phyloP scores from a whole-genome alignment of 2,888 invertebrate genomes.

The Habrosyne pyritoides region DNA sequence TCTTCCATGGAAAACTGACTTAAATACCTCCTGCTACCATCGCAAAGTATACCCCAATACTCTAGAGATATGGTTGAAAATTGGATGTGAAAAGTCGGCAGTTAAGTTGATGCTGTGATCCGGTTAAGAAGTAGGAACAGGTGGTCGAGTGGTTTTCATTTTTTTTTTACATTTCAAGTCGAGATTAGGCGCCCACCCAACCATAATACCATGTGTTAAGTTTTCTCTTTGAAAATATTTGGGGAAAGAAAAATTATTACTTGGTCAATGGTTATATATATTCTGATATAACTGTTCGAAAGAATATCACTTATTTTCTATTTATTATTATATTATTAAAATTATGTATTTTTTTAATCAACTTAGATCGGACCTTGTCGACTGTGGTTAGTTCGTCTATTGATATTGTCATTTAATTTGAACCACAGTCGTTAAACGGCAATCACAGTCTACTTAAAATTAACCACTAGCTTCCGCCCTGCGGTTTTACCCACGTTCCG shows the following conservation, averaged over 20 bases:
- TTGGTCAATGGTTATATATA: no score
- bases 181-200: constrained; percentile 34
- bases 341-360: no score
- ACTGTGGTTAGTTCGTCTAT: no score
- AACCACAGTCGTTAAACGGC: no score
- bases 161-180: constrained; percentile 49
- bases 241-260: not conserved
- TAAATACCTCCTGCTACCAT: constrained; percentile 16
- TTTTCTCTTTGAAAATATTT: constrained; percentile 21
- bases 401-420: no score
- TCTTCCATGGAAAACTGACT: constrained; percentile 22
- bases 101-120: constrained; percentile 12
- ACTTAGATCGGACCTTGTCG: no score
- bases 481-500: no score
- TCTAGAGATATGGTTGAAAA: constrained; percentile 11
- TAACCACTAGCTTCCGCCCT: no score
- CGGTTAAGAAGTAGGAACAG: constrained; percentile 37
- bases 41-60: constrained; percentile 17
- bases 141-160: constrained; percentile 53
- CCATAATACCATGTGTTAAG: constrained; percentile 14
- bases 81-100: not conserved
- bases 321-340: no score
- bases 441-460: no score
- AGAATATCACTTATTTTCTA: no score
- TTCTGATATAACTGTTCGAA: no score